phyloP scores from a whole-genome alignment of 2,888 invertebrate species.

The Ectobius pallidus region DNA sequence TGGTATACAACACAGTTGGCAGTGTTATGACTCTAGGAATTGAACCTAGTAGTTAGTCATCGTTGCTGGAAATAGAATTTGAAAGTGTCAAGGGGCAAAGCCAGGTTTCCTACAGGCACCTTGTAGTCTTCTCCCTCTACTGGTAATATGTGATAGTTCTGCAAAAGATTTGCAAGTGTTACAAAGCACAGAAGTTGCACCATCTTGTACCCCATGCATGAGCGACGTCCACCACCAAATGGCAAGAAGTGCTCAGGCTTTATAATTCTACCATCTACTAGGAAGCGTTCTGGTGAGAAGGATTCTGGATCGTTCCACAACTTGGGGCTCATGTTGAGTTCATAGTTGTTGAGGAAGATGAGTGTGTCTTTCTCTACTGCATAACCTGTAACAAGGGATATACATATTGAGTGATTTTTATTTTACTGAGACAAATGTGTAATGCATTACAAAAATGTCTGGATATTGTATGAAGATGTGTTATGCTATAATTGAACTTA shows the following conservation, averaged over 20 bases:
- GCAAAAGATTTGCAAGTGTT: slow-evolving; percentile 57
- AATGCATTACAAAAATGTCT: too few species aligned
- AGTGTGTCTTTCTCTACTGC: slow-evolving; percentile 65
- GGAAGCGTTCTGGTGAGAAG: slow-evolving; percentile 67
- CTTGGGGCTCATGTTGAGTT: slow-evolving; percentile 66
- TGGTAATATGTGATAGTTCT: slow-evolving; percentile 59
- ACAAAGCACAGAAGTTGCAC: slow-evolving; percentile 65
- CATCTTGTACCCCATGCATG: slow-evolving; percentile 72
- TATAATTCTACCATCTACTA: slow-evolving; percentile 60
- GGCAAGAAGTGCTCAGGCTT: slow-evolving; percentile 71
- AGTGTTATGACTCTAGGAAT: too few species aligned
- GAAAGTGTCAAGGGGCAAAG: slow-evolving; percentile 58
- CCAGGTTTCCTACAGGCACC: slow-evolving; percentile 54
- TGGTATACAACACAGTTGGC: too few species aligned
- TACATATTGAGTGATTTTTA: too few species aligned
- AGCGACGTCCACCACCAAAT: slow-evolving; percentile 68
- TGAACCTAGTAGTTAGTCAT: too few species aligned
- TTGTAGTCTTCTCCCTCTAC: slow-evolving; percentile 57
- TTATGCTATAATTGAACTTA: too few species aligned
- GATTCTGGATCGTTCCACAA: slow-evolving; percentile 65
- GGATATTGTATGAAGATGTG: too few species aligned
- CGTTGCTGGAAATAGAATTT: slow-evolving; percentile 58
- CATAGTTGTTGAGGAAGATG: slow-evolving; percentile 71
- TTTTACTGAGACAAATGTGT: too few species aligned
- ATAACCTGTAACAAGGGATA: slow-evolving; percentile 59